Base-by-base conservation (phyloP, 2,888 invertebrate species). In the Malthinus seriepunctatus region DNA sequence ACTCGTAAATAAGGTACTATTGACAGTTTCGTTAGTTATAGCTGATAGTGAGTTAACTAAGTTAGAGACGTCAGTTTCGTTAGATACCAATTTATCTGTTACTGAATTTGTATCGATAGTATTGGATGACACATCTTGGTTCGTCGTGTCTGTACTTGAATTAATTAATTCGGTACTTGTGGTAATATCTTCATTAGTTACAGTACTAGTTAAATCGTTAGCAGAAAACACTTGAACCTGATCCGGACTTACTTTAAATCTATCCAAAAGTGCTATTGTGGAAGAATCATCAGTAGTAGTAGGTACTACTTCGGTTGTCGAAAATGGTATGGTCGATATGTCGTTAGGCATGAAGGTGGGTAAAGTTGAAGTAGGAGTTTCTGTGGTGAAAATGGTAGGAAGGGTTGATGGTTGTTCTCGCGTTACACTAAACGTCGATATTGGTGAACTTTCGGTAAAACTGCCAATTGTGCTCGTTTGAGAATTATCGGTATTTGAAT, bases 131-230 rank as follows among this genome's bases (percentile, higher is more conserved):
- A 63, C 64, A 60, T 62, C 60, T 46, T 53, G 56, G 45, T 64
- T 55, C 12, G 56, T 56, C 42, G 62, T 48, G 46, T 63, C 57
- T 42, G 23, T n/a, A 15, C 39, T 42, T n/a, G 14, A 15, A 15
- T 42, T 42, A 11, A 84, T 78, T 49, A 78, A 79, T 69, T 81
- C 81, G 67, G 84, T 80, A 64, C 82, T 74, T 69, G 79, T 80
- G 56, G 77, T 75, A 80, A 81, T 81, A 73, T 80, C 80, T 73
- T 80, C 80, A 63, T 79, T 78, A 77, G 78, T 81, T 48, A 67
- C 63, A 67, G 75, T 76, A 68, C 71, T 71, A 39, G 75, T 60
- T 32, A 71, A 48, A 68, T 77, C 78, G 62, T 78, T 78, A 71
- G 76, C 77, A 37, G 77, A 77, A 65, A 71, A 75, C 45, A 78